phyloP scores from a whole-genome alignment of 2,888 invertebrate species.

The Chymomyza procnemis region DNA sequence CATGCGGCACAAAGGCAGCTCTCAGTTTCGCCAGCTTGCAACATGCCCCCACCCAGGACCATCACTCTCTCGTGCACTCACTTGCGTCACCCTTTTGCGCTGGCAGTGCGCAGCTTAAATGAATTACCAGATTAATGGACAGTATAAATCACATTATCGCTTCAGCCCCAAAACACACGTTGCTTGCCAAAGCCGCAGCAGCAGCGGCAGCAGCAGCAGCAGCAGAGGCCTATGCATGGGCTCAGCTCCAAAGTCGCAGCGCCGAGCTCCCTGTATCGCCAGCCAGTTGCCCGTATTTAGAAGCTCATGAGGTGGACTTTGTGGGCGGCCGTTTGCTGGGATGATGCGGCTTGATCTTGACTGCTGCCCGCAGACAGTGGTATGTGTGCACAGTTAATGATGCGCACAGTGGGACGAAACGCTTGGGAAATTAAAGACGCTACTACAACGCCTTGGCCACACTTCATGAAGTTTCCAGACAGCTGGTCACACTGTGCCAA shows the following conservation, averaged over 20 bases:
- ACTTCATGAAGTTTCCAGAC: neutral
- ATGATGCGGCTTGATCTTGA: neutral
- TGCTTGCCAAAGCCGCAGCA: slow-evolving; percentile 8
- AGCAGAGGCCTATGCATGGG: neutral
- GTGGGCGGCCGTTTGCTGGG: slow-evolving; percentile 57
- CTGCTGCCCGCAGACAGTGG: slow-evolving; percentile 8
- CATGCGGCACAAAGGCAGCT: neutral
- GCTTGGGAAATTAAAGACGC: too few relatives aligned
- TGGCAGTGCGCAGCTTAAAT: slow-evolving; percentile 60
- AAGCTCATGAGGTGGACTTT: slow-evolving; percentile 62
- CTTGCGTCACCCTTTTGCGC: neutral
- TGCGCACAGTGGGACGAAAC: slow-evolving; percentile 34
- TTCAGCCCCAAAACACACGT: slow-evolving; percentile 63
- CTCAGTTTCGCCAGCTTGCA: neutral
- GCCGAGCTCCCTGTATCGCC: neutral
- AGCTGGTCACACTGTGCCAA: slow-evolving; percentile 5
- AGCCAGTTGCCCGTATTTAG: slow-evolving; percentile 48
- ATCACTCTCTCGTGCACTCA: neutral
- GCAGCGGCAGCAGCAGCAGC: too few relatives aligned
- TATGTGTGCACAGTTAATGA: slow-evolving; percentile 55
- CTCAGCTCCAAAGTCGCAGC: neutral
- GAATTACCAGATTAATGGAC: slow-evolving; percentile 79
- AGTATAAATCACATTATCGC: slow-evolving; percentile 79
- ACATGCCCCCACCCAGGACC: neutral
- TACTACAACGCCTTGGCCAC: too few relatives aligned